Evolutionary conservation across 2,113 vertebrate species (phyloP).

Genomic region (Motacilla tschutschensis): DNA sequence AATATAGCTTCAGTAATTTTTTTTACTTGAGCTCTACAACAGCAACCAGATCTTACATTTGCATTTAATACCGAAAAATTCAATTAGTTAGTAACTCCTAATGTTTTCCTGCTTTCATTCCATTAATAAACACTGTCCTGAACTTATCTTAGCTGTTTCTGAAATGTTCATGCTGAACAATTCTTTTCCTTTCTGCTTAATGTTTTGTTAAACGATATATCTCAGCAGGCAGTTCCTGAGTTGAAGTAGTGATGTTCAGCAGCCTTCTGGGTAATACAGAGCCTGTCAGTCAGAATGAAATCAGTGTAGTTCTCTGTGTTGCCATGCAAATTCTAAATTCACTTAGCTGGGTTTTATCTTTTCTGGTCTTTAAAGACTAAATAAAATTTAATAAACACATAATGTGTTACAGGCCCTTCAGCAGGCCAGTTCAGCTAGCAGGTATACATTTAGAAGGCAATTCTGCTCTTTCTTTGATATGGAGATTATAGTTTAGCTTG

Average conservation of each 20-base stretch:
- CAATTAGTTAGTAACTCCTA: slow-evolving; percentile 13
- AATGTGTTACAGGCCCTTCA: background rate
- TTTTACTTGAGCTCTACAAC: background rate
- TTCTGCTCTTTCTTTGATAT: background rate
- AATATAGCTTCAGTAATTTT: background rate
- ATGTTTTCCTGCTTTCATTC: background rate
- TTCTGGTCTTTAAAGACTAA: background rate
- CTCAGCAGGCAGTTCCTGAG: slow-evolving; percentile 19
- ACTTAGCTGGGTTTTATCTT: background rate
- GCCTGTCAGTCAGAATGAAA: slow-evolving; percentile 28
- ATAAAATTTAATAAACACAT: background rate
- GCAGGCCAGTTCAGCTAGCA: background rate
- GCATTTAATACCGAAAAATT: slow-evolving; percentile 19
- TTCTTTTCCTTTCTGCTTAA: slow-evolving; percentile 22
- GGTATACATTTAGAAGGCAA: background rate
- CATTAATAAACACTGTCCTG: background rate
- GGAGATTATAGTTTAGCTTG: background rate
- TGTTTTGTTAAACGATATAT: slow-evolving; percentile 33
- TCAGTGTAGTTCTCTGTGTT: background rate
- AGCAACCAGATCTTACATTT: background rate
- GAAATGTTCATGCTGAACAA: slow-evolving; percentile 18
- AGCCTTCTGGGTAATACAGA: background rate
- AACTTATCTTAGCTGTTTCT: slow-evolving; percentile 31
- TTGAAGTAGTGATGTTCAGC: background rate
- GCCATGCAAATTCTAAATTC: background rate